Conservation (phyloP, 2,888 invertebrate species). For the Epirrhoe alternata region DNA sequence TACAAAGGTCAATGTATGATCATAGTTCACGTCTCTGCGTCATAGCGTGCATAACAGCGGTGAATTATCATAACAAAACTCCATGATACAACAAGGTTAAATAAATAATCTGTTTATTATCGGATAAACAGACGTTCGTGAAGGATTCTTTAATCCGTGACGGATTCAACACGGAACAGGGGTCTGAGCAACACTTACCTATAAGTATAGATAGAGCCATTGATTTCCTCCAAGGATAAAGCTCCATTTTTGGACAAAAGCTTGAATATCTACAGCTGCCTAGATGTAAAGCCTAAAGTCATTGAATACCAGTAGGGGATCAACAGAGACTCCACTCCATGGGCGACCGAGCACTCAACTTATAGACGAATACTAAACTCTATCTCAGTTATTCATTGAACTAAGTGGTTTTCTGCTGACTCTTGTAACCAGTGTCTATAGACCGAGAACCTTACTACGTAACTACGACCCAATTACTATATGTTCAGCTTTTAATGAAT, state of each 20-base stretch:
- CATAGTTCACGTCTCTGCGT: conserved; percentile 7
- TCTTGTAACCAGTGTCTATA: no score
- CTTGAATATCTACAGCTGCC: background rate
- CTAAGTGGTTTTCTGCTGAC: no score
- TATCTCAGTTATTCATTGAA: no score
- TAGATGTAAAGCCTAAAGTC: background rate
- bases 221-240: background rate
- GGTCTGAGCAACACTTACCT: background rate
- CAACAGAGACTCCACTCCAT: no score
- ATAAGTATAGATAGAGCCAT: no score
- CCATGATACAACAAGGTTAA: conserved; percentile 21
- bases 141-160: background rate
- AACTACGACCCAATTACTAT: no score
- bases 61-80: conserved; percentile 11
- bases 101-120: conserved; percentile 18
- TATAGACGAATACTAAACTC: no score
- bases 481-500: no score
- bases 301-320: background rate
- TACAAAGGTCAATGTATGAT: conserved; percentile 1
- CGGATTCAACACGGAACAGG: background rate
- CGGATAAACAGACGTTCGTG: conserved; percentile 14
- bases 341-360: no score
- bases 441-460: no score
- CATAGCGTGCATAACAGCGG: conserved; percentile 4
- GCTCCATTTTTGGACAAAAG: background rate